Conservation (phyloP, 2,888 invertebrate genomes). For the Metalampra italica region DNA sequence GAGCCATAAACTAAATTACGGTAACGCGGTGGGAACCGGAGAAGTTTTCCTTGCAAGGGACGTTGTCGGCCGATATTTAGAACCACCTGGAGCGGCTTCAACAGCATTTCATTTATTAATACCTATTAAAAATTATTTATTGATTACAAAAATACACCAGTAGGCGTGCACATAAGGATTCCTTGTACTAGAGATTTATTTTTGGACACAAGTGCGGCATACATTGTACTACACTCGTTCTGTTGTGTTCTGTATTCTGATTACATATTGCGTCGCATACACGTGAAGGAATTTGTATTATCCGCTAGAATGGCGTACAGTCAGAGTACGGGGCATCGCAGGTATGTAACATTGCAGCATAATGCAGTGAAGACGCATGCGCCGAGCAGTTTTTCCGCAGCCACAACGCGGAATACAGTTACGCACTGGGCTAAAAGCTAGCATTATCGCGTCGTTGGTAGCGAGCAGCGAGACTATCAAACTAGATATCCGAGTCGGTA, state of each 20-base stretch:
- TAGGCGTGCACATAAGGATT: too few species aligned
- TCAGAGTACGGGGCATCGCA: neutral
- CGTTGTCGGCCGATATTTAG: constrained; percentile 4
- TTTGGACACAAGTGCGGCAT: too few species aligned
- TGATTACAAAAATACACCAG: too few species aligned
- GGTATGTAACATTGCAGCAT: constrained; percentile 15
- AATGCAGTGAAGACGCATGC: constrained; percentile 31
- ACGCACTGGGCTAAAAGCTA: constrained; percentile 22
- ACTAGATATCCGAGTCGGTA: constrained; percentile 11
- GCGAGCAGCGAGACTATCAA: constrained; percentile 8
- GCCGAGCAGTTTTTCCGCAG: constrained; percentile 35
- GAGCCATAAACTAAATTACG: constrained; percentile 1
- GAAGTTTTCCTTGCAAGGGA: constrained; percentile 10
- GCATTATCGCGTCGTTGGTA: constrained; percentile 15
- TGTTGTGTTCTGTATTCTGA: too few species aligned
- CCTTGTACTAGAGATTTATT: too few species aligned
- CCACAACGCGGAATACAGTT: constrained; percentile 46
- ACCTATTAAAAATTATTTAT: too few species aligned
- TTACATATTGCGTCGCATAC: constrained; percentile 10
- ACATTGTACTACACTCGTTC: too few species aligned
- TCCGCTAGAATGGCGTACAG: constrained; percentile 1
- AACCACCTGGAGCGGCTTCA: neutral
- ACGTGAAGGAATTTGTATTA: constrained; percentile 13
- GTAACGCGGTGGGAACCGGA: constrained; percentile 12
- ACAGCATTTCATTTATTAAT: too few species aligned